Percentiles rank a stretch among this genome's conserved stretches.
Evolutionary conservation across 2,113 vertebrate genomes (phyloP).

Genomic region (Peromyscus leucopus): DNA sequence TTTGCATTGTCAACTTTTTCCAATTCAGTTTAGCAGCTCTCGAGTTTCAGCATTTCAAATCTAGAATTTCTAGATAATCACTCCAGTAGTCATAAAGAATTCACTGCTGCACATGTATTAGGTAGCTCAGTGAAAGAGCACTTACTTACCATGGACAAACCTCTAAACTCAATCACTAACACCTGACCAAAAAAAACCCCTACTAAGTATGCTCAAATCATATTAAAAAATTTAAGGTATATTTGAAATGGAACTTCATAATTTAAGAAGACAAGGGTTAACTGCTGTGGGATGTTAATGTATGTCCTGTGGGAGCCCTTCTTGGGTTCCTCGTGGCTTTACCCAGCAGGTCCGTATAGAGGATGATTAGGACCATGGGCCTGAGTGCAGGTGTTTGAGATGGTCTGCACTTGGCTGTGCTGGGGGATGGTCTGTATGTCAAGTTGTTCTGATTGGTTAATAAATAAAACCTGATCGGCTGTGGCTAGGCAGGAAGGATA

Average conservation of each 20-base stretch:
- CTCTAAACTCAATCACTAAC: not conserved
- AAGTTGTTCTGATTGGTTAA: too few species aligned
- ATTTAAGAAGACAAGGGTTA: constrained; percentile 33
- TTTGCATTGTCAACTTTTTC: not conserved
- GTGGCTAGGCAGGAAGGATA: too few species aligned
- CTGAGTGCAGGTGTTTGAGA: too few species aligned
- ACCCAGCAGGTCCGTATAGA: too few species aligned
- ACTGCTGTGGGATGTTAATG: too few species aligned
- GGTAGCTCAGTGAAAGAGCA: not conserved
- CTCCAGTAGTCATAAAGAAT: not conserved
- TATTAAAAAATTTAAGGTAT: constrained; percentile 13
- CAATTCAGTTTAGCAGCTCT: not conserved
- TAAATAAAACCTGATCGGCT: too few species aligned
- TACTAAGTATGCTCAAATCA: constrained; percentile 23
- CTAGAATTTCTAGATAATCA: constrained; percentile 45
- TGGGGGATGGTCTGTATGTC: too few species aligned
- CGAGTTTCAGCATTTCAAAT: constrained; percentile 23
- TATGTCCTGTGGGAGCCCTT: too few species aligned
- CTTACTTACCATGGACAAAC: not conserved
- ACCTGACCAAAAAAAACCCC: not conserved
- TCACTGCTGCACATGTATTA: not conserved
- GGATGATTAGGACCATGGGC: too few species aligned
- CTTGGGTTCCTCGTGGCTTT: too few species aligned
- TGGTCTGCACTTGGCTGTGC: too few species aligned
- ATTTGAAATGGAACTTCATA: constrained; percentile 31